phyloP scores from a whole-genome alignment of 37 sponge, comb jelly and placozoan genomes.

The Beroe forskalii region DNA sequence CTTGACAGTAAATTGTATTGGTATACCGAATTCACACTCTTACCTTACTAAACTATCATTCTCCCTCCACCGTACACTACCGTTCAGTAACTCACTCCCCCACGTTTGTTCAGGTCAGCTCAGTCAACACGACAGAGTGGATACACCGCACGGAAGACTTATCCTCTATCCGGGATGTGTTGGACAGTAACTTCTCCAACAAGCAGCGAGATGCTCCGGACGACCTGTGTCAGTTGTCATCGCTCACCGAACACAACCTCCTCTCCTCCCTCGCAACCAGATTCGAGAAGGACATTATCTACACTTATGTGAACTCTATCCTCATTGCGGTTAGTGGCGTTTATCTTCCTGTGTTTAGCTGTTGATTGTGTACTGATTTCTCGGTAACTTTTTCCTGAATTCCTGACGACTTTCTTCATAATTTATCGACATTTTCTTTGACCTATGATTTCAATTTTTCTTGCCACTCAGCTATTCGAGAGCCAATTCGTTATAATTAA shows the following conservation, averaged over 20 bases:
- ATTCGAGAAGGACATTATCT: conserved; percentile 83
- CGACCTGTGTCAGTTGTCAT: conserved; percentile 82
- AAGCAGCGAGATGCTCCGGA: conserved; percentile 53
- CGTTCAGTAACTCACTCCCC: too few species aligned
- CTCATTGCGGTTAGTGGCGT: conserved; percentile 81
- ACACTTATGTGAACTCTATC: conserved; percentile 94
- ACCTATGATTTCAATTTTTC: too few species aligned
- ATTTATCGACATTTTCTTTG: too few species aligned
- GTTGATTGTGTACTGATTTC: too few species aligned
- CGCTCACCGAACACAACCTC: conserved; percentile 84
- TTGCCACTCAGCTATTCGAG: too few species aligned
- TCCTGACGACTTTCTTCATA: too few species aligned
- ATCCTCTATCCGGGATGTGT: background rate
- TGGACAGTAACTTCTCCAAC: conserved; percentile 15
- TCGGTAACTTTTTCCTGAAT: conserved; percentile 82
- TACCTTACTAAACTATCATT: too few species aligned
- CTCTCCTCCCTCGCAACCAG: conserved; percentile 75
- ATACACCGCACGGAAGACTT: conserved; percentile 56
- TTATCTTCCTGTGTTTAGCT: too few species aligned
- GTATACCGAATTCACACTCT: too few species aligned
- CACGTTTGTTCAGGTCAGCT: conserved; percentile 31
- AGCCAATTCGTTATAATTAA: too few species aligned
- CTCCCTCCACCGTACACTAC: too few species aligned
- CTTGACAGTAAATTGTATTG: too few species aligned
- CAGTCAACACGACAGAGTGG: conserved; percentile 59